Evolutionary conservation across 2,797 vertebrate genomes (phyloP).

Genomic region (Sebastes oblongus): DNA sequence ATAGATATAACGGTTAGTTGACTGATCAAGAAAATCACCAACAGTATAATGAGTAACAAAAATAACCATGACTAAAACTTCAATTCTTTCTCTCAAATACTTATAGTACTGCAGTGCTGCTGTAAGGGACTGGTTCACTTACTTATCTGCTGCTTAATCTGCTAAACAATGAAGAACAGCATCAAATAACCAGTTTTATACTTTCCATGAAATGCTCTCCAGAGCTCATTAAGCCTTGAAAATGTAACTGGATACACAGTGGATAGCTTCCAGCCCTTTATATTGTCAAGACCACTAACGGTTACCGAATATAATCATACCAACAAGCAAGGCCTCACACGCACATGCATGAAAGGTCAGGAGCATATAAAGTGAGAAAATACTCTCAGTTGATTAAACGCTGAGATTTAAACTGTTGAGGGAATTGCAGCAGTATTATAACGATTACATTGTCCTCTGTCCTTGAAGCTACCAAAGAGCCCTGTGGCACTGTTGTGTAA

Average conservation of each 20-base stretch:
- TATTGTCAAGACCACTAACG: background rate
- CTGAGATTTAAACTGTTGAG: constrained; percentile 5
- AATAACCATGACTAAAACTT: background rate
- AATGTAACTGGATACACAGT: background rate
- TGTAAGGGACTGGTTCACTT: background rate
- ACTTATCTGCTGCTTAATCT: background rate
- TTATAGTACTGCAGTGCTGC: background rate
- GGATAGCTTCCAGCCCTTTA: background rate
- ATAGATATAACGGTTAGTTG: background rate
- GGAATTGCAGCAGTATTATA: constrained; percentile 18
- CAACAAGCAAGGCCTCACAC: constrained; percentile 17
- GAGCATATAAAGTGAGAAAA: constrained; percentile 5
- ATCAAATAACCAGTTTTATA: background rate
- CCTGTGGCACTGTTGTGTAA: background rate
- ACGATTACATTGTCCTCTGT: constrained; percentile 30
- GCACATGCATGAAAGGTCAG: constrained; percentile 2
- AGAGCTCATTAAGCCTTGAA: constrained; percentile 5
- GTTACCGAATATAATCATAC: constrained; percentile 13
- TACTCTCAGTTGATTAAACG: constrained; percentile 23
- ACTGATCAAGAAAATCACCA: background rate
- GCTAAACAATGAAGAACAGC: background rate
- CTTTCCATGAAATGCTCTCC: constrained; percentile 2
- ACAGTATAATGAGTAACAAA: background rate
- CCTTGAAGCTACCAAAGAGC: constrained; percentile 45
- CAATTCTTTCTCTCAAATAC: no score